A percentile compares a stretch with the other conserved stretches of the same genome.
Conservation (phyloP, 2,113 vertebrate genomes). For the Labrus mixtus region DNA sequence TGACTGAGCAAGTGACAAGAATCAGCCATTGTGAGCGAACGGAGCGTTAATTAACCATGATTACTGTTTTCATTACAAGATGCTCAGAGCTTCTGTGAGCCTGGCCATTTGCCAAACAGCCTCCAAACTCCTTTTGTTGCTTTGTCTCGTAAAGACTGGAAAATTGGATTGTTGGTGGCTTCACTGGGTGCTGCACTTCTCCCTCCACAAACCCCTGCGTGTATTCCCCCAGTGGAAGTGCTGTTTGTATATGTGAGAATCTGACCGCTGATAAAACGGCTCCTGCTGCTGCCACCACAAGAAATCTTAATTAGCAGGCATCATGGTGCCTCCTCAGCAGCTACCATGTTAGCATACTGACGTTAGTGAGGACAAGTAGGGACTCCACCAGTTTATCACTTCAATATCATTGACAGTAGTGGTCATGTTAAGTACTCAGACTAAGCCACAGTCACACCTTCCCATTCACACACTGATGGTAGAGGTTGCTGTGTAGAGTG, state of each 20-base stretch:
- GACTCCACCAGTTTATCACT: not conserved
- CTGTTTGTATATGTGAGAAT: not conserved
- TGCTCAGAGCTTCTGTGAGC: constrained; percentile 7
- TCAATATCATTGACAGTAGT: not conserved
- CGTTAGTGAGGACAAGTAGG: not conserved
- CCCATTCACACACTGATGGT: too few relatives aligned
- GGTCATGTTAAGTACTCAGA: not conserved
- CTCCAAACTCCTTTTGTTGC: constrained; percentile 6
- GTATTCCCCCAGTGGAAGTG: not conserved
- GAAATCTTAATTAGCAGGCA: not conserved
- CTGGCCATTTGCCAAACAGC: constrained; percentile 7
- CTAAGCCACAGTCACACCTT: too few relatives aligned
- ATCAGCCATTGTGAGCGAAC: constrained; percentile 1
- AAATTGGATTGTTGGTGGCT: constrained; percentile 1
- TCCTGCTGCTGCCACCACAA: not conserved
- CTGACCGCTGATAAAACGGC: not conserved
- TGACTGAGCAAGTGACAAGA: not conserved
- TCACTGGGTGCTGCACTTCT: not conserved
- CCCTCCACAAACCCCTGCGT: not conserved
- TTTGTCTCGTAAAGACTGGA: not conserved
- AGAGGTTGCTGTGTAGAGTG: too few relatives aligned
- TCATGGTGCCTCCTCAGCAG: not conserved
- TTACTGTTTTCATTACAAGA: constrained; percentile 17
- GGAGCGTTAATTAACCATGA: constrained; percentile 2
- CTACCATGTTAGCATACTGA: not conserved